phyloP scores from a whole-genome alignment of 2,113 vertebrate genomes.

The Lethenteron camtschaticum region DNA sequence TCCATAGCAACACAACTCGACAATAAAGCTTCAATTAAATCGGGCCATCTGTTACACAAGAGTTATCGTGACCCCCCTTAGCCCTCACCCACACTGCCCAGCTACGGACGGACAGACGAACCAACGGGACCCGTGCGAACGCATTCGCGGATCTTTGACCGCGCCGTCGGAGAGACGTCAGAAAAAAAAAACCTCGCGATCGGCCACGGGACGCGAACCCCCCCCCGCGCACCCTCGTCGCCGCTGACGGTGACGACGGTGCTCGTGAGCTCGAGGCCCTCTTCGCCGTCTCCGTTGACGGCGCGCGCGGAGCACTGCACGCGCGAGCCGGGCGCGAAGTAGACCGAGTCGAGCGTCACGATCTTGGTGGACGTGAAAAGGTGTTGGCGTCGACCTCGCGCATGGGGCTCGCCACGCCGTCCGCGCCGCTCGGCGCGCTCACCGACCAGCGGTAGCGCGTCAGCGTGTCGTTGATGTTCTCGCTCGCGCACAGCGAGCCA shows the following conservation, averaged over 20 bases:
- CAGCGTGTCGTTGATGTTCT: conserved; percentile 63
- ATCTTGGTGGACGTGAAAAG: conserved; percentile 83
- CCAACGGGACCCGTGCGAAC: no score
- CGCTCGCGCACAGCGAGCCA: conserved; percentile 57
- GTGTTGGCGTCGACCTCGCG: conserved; percentile 72
- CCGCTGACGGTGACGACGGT: conserved; percentile 37
- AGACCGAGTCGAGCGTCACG: conserved; percentile 67
- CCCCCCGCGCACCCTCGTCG: conserved; percentile 39
- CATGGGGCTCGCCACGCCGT: conserved; percentile 69
- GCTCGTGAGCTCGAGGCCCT: conserved; percentile 65
- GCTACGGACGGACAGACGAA: no score
- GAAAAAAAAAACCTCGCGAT: no score
- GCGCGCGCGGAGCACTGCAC: conserved; percentile 68
- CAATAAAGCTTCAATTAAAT: no score
- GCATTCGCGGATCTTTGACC: no score
- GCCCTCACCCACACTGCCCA: no score
- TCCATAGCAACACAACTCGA: no score
- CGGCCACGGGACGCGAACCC: no score
- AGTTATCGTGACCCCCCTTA: no score
- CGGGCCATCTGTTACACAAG: no score
- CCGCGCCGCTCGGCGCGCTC: conserved; percentile 46
- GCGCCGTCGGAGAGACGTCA: no score
- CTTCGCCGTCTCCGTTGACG: conserved; percentile 43
- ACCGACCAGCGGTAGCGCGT: conserved; percentile 69
- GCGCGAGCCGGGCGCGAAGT: conserved; percentile 69